Percentiles rank a stretch among this genome's conserved stretches.
Conservation (phyloP, 2,113 vertebrate genomes). For the Urocitellus parryii region DNA sequence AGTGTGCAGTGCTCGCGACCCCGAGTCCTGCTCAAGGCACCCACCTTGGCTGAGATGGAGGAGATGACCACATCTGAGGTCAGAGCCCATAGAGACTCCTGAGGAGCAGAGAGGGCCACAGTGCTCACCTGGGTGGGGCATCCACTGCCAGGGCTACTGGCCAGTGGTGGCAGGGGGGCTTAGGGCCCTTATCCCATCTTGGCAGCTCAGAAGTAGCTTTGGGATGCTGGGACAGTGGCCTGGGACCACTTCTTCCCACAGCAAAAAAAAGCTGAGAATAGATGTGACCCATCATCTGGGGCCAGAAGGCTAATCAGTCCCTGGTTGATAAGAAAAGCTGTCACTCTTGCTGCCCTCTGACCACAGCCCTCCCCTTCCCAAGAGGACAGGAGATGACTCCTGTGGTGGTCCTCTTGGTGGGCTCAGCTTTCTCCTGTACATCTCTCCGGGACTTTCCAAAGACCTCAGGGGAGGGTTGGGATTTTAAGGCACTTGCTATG, state of each 20-base stretch:
- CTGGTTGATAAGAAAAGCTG: not conserved
- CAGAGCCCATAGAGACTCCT: not conserved
- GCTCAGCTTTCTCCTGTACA: not conserved
- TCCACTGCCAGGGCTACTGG: not conserved
- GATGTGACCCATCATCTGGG: no score
- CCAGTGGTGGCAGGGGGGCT: not conserved
- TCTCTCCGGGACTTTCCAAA: not conserved
- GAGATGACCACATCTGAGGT: conserved; percentile 97
- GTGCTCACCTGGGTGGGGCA: rapidly evolving
- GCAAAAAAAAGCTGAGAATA: not conserved
- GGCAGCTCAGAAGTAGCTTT: not conserved
- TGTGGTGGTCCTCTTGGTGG: not conserved
- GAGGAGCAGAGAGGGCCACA: no score
- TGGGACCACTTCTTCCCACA: not conserved
- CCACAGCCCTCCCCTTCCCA: no score
- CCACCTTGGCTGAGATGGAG: conserved; percentile 97
- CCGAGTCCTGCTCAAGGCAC: conserved; percentile 94
- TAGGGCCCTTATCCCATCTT: no score
- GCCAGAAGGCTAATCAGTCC: not conserved
- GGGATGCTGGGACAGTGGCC: not conserved
- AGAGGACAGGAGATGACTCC: not conserved
- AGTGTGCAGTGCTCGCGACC: conserved; percentile 81
- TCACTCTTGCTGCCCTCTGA: not conserved
- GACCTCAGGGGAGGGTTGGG: not conserved
- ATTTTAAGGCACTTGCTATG: not conserved